A percentile compares a stretch with the other conserved stretches of the same genome.
Conservation (phyloP, 1,140 invertebrate species). For the Sinonovacula constricta region DNA sequence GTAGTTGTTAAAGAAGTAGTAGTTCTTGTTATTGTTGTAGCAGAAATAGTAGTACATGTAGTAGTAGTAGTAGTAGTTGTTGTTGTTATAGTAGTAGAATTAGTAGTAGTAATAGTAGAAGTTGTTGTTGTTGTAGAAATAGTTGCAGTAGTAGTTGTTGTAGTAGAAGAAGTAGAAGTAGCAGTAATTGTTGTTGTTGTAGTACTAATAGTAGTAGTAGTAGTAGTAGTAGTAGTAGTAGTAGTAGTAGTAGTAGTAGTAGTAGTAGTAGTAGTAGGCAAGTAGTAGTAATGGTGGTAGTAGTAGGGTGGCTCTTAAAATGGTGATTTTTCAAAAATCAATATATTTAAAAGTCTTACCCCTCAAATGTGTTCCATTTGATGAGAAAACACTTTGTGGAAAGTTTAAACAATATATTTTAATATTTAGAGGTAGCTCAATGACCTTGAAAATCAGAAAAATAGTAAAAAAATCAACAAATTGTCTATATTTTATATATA, state of each 20-base stretch:
- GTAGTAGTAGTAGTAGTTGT: conserved; percentile 21
- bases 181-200: conserved; percentile 41
- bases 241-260: conserved; percentile 46
- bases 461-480: neutral
- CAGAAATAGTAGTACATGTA: conserved; percentile 7
- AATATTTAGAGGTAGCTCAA: too few species aligned
- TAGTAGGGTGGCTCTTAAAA: too few species aligned
- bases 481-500: neutral
- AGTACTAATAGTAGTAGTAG: conserved; percentile 50
- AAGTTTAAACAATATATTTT: too few species aligned
- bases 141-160: conserved; percentile 24
- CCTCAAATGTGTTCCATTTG: too few species aligned
- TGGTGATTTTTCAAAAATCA: too few species aligned
- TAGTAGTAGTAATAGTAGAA: conserved; percentile 28
- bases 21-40: conserved; percentile 10
- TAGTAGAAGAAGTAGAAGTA: conserved; percentile 36
- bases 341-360: too few species aligned
- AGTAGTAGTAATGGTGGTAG: conserved; percentile 51
- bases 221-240: conserved; percentile 51
- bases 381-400: too few species aligned
- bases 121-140: conserved; percentile 2
- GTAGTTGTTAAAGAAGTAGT: conserved; percentile 40
- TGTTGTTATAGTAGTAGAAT: conserved; percentile 14
- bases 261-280: conserved; percentile 44
- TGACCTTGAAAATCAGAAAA: too few species aligned